Base-by-base conservation (phyloP, 2,797 vertebrate genomes). In the Cyprinodon diabolis region DNA sequence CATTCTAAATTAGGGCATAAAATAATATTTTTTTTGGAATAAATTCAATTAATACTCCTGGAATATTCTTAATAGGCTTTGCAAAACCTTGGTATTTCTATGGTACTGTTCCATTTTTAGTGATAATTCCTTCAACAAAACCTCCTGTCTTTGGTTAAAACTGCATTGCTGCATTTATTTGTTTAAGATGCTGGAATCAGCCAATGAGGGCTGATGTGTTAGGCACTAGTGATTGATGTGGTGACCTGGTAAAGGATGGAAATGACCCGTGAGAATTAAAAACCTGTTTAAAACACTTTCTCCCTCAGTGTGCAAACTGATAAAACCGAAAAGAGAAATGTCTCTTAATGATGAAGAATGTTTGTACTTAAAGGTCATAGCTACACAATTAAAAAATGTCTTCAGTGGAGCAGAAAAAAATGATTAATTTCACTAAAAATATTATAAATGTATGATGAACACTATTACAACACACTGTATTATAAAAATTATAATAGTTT, bases 171-270 rank as follows among this genome's bases (percentile, higher is more conserved):
- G 85, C 86, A 87, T 87, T 94, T 92, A 93, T 95, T 95, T 95
- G 92, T 93, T 94, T 30, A 7, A 71, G 72, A 49, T 35, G 52
- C 68, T 43, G 70, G 75, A 75, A 77, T 68, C 56, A 81, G 71
- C 49, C 67, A 11, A 30, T 84, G 81, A 89, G 48, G 57, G 72
- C 84, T 74, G 83, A 74, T 17, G 12, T 48, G 56, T 25, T 78
- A 47, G 73, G 74, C 93, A 93, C 82, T 91, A 79, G 77, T 94
- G 92, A 95, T 94, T 95, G 95, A 96, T 96, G 95, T 91, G 77
- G 90, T 94, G 95, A 94, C 95, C 95, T 89, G 83, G 75, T 92
- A 86, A 90, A 82, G 78, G 92, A 94, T 94, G 92, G 88, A 90
- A 89, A 82, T 62, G 73, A 86, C 86, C 83, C 79, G 23, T 51